Evolutionary conservation across 1,140 invertebrate genomes (phyloP).

Genomic region (Habropoda laboriosa): DNA sequence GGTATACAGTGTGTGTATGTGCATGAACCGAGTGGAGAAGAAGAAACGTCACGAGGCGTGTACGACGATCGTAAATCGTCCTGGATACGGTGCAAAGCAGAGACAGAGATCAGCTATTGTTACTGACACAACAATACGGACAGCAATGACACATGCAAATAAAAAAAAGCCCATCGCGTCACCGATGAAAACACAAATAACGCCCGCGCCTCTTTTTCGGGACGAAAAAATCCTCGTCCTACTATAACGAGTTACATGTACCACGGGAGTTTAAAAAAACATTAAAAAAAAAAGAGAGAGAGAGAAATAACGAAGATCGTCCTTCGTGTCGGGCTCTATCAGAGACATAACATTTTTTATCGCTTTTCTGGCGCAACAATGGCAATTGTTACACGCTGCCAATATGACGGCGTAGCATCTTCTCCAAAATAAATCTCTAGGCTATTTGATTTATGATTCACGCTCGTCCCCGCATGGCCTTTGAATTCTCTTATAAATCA

Average conservation of each 20-base stretch:
- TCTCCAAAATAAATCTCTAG: slow-evolving; percentile 1
- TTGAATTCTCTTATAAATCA: not conserved
- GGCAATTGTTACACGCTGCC: not conserved
- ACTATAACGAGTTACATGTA: too few relatives aligned
- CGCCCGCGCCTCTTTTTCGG: not conserved
- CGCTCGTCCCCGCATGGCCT: not conserved
- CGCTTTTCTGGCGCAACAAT: slow-evolving; percentile 31
- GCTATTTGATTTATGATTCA: not conserved
- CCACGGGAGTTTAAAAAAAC: not conserved
- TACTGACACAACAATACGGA: slow-evolving; percentile 5
- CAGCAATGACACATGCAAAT: slow-evolving; percentile 12
- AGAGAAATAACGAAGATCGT: not conserved
- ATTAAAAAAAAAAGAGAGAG: not conserved
- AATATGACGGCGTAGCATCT: not conserved
- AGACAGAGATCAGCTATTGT: slow-evolving; percentile 23
- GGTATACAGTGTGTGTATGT: too few relatives aligned
- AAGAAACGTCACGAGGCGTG: not conserved
- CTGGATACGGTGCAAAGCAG: not conserved
- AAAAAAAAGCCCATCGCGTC: not conserved
- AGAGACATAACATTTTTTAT: slow-evolving; percentile 21
- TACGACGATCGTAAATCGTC: slow-evolving; percentile 11
- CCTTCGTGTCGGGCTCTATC: not conserved
- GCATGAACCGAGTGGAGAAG: not conserved
- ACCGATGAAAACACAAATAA: not conserved
- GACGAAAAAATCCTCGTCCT: not conserved